Conservation (phyloP, 2,797 vertebrate genomes). For the Acrossocheilus wenchowensis region DNA sequence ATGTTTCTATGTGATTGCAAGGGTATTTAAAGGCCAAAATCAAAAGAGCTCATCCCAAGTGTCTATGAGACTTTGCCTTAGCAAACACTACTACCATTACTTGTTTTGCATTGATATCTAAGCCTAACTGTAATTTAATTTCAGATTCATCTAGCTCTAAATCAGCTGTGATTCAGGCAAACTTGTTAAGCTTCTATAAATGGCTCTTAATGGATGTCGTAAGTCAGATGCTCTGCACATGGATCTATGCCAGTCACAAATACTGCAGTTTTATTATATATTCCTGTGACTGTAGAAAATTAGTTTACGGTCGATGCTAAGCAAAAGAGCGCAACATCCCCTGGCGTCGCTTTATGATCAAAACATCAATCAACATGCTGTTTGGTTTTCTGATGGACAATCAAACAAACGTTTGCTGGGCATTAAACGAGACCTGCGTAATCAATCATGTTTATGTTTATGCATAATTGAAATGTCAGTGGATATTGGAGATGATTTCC, state of each 20-base stretch:
- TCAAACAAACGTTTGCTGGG: neutral
- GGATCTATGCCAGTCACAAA: conserved; percentile 18
- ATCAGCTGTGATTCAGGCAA: neutral
- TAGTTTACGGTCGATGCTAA: neutral
- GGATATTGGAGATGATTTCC: conserved; percentile 35
- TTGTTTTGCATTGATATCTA: neutral
- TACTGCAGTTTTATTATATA: neutral
- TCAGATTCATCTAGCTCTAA: neutral
- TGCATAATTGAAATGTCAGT: conserved; percentile 14
- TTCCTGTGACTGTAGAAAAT: neutral
- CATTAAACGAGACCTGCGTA: conserved; percentile 15
- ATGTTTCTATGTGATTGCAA: neutral
- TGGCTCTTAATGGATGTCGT: neutral
- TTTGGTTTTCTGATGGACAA: conserved; percentile 26
- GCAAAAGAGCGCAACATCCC: neutral
- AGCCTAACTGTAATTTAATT: neutral
- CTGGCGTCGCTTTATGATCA: neutral
- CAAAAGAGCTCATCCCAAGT: neutral
- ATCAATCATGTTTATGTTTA: conserved; percentile 42
- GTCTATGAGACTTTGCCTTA: neutral
- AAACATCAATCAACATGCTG: conserved; percentile 5
- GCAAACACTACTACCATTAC: neutral
- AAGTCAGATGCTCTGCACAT: neutral
- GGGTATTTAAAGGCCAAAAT: neutral
- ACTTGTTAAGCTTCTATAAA: neutral